Conservation (phyloP, 2,797 vertebrate genomes). For the Kryptolebias ocellatus region DNA sequence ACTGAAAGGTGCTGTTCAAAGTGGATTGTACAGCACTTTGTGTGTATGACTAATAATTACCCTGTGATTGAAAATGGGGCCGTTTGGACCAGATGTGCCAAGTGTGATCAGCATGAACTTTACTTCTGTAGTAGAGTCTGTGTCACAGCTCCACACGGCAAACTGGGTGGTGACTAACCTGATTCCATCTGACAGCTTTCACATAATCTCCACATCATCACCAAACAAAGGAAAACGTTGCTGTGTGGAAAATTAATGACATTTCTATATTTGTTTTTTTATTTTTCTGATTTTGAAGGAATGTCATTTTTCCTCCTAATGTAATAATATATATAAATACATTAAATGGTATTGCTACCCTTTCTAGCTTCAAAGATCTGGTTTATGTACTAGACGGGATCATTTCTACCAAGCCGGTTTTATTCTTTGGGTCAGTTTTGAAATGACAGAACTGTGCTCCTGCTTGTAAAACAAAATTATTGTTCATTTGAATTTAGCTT, state of each 20-base stretch:
- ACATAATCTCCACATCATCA: conserved; percentile 70
- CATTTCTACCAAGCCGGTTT: neutral
- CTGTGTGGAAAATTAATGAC: conserved; percentile 29
- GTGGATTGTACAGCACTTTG: neutral
- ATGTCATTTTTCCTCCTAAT: neutral
- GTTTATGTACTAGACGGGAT: too few relatives aligned
- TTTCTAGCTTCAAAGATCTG: neutral
- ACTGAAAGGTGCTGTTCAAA: neutral
- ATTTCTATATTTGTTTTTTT: conserved; percentile 16
- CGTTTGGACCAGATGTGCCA: conserved; percentile 30
- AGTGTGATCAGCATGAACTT: conserved; percentile 48
- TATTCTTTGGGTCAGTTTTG: conserved; percentile 4
- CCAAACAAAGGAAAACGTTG: conserved; percentile 27
- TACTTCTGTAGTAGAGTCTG: conserved; percentile 40
- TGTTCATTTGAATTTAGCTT: neutral
- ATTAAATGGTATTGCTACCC: neutral
- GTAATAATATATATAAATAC: conserved; percentile 7
- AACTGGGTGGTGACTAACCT: conserved; percentile 64
- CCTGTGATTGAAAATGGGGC: conserved; percentile 22
- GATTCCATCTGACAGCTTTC: conserved; percentile 74
- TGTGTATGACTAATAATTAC: neutral
- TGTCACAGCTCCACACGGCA: conserved; percentile 48
- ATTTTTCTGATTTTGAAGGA: neutral
- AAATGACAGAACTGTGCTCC: neutral
- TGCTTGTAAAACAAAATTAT: neutral